Evolutionary conservation across 2,797 vertebrate species (phyloP).

Genomic region (Gephyroberyx darwinii): DNA sequence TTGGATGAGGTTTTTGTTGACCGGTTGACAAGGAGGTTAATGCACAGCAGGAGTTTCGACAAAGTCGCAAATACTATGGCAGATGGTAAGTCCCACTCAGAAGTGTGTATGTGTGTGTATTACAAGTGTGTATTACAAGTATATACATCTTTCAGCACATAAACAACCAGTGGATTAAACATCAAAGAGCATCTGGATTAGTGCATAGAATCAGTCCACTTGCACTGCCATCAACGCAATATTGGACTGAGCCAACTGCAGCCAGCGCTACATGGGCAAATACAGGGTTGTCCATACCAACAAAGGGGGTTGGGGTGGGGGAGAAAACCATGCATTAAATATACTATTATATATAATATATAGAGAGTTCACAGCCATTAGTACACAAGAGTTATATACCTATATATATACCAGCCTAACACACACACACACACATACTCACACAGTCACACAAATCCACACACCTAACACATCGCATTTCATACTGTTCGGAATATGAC

Average conservation of each 20-base stretch:
- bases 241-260: not conserved
- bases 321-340: not conserved
- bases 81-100: slow-evolving; percentile 10
- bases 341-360: too few relatives aligned
- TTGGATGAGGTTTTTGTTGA: slow-evolving; percentile 8
- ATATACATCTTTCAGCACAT: not conserved
- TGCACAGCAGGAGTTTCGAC: slow-evolving; percentile 27
- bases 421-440: too few relatives aligned
- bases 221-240: not conserved
- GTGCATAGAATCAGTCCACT: slow-evolving; percentile 10
- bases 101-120: not conserved
- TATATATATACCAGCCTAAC: too few relatives aligned
- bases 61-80: not conserved
- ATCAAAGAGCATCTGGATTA: slow-evolving; percentile 59
- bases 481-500: too few relatives aligned
- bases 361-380: too few relatives aligned
- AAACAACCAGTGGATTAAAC: slow-evolving; percentile 57
- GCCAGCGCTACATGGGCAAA: not conserved
- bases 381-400: too few relatives aligned
- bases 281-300: slow-evolving; percentile 4
- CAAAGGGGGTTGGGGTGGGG: too few relatives aligned
- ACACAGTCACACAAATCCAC: too few relatives aligned
- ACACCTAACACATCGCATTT: too few relatives aligned
- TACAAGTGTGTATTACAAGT: slow-evolving; percentile 18
- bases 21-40: slow-evolving; percentile 1